These are phyloP conservation scores for Trimorus sp. DNA, from an alignment of 2,888 invertebrate species.

Conservation along the genomic window DNA sequence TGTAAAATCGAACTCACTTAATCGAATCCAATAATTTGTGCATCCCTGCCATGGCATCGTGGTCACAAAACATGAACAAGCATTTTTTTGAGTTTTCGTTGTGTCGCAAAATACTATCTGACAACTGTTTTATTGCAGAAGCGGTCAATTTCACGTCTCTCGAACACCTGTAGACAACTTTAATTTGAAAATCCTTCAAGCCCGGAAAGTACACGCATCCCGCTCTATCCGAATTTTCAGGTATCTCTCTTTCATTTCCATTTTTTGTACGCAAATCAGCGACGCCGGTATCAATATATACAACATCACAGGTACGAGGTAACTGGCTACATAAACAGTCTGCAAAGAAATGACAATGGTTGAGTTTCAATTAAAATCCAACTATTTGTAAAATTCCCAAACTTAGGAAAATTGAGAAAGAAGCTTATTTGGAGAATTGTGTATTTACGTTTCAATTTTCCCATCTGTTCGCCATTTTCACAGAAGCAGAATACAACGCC, in stretches of 20 bases:
- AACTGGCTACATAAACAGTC: slow-evolving; percentile 71
- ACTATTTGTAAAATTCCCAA: too few relatives aligned
- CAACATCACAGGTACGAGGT: slow-evolving; percentile 70
- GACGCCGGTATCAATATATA: slow-evolving; percentile 71
- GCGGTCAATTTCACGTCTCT: too few relatives aligned
- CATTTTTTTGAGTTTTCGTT: slow-evolving; percentile 60
- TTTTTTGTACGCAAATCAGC: slow-evolving; percentile 63
- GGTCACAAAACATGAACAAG: slow-evolving; percentile 69
- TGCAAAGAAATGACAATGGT: too few relatives aligned
- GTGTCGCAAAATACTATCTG: slow-evolving; percentile 32
- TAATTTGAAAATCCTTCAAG: slow-evolving; percentile 47
- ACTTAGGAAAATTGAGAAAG: too few relatives aligned
- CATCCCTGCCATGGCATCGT: slow-evolving; percentile 18
- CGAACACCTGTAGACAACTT: slow-evolving; percentile 17
- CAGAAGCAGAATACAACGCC: slow-evolving; percentile 63
- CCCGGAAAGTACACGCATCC: slow-evolving; percentile 73
- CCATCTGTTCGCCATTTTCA: slow-evolving; percentile 32
- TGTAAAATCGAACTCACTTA: slow-evolving; percentile 25
- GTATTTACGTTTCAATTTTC: slow-evolving; percentile 24
- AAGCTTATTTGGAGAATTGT: too few relatives aligned
- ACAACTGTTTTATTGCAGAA: slow-evolving; percentile 22
- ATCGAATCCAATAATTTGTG: slow-evolving; percentile 34
- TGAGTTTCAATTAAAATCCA: too few relatives aligned
- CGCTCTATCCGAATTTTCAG: slow-evolving; percentile 21
- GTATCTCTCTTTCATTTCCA: slow-evolving; percentile 10